Conservation (phyloP, 2,888 invertebrate genomes). For the Lampropteryx suffumata region DNA sequence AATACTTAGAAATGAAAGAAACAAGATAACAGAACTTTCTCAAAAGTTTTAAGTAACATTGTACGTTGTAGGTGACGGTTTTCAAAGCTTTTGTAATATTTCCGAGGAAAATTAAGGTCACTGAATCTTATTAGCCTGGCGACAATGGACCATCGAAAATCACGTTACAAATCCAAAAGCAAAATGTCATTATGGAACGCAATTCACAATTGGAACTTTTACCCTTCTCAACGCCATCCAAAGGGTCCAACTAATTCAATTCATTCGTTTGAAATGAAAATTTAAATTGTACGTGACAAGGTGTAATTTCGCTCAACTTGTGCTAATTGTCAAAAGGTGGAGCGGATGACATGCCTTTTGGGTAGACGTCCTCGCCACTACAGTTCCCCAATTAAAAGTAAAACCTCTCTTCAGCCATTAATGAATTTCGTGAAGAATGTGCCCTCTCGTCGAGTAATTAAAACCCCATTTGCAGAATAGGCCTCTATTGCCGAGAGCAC, state of each 20-base stretch:
- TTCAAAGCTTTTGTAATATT: slow-evolving; percentile 4
- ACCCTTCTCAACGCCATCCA: slow-evolving; percentile 43
- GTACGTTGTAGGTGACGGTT: slow-evolving; percentile 2
- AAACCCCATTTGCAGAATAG: slow-evolving; percentile 56
- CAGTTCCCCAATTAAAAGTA: slow-evolving; percentile 57
- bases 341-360: slow-evolving; percentile 51
- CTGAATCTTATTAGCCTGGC: slow-evolving; percentile 13
- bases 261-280: slow-evolving; percentile 47
- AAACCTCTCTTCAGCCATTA: slow-evolving; percentile 42
- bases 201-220: slow-evolving; percentile 46
- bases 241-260: slow-evolving; percentile 35
- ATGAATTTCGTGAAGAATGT: slow-evolving; percentile 57
- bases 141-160: slow-evolving; percentile 29
- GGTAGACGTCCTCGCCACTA: slow-evolving; percentile 45
- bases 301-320: slow-evolving; percentile 52
- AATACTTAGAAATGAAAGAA: slow-evolving; percentile 2
- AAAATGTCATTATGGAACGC: slow-evolving; percentile 45
- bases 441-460: slow-evolving; percentile 53
- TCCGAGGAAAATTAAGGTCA: slow-evolving; percentile 7
- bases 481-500: slow-evolving; percentile 37
- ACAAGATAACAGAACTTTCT: slow-evolving; percentile 12
- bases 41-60: slow-evolving; percentile 12
- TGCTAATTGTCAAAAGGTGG: slow-evolving; percentile 51
- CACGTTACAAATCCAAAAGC: slow-evolving; percentile 35
- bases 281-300: slow-evolving; percentile 47